phyloP scores from a whole-genome alignment of 2,797 vertebrate species.

The Spinibarbus caldwelli region DNA sequence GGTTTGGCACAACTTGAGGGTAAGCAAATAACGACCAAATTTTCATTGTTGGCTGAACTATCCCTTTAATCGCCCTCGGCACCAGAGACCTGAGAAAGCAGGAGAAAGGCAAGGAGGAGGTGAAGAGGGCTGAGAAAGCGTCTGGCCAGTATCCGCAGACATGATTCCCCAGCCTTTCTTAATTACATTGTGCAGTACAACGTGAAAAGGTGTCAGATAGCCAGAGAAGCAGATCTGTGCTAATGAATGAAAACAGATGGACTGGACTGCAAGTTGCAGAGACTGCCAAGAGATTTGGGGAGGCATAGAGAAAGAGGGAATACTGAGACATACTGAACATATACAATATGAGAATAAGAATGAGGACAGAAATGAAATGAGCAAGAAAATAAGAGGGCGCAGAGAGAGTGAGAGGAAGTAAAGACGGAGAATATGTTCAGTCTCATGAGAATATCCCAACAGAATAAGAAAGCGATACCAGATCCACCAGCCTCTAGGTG shows the following conservation, averaged over 20 bases:
- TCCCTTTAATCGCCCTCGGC: not conserved
- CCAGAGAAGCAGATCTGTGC: conserved; percentile 76
- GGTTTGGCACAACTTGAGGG: not conserved
- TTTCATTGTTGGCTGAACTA: not conserved
- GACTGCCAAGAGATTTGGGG: conserved; percentile 42
- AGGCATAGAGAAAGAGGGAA: conserved; percentile 25
- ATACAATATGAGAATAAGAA: conserved; percentile 39
- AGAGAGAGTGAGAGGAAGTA: conserved; percentile 19
- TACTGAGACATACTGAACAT: conserved; percentile 49
- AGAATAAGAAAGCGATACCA: conserved; percentile 55
- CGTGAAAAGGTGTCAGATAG: conserved; percentile 79
- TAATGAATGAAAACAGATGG: conserved; percentile 86
- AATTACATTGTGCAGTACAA: conserved; percentile 79
- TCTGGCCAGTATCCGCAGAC: conserved; percentile 47
- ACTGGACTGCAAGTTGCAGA: conserved; percentile 65
- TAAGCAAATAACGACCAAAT: not conserved
- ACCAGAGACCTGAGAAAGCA: not conserved
- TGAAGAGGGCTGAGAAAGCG: conserved; percentile 16
- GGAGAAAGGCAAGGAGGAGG: conserved; percentile 8
- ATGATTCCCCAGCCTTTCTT: conserved; percentile 68
- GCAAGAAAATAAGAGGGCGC: conserved; percentile 18
- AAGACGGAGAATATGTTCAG: conserved; percentile 22
- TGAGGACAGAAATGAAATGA: conserved; percentile 35
- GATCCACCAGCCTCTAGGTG: conserved; percentile 35
- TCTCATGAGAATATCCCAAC: conserved; percentile 43